These are phyloP conservation scores for Coturnix japonica DNA, from an alignment of 2,113 vertebrate species.

Conservation along the genomic window DNA sequence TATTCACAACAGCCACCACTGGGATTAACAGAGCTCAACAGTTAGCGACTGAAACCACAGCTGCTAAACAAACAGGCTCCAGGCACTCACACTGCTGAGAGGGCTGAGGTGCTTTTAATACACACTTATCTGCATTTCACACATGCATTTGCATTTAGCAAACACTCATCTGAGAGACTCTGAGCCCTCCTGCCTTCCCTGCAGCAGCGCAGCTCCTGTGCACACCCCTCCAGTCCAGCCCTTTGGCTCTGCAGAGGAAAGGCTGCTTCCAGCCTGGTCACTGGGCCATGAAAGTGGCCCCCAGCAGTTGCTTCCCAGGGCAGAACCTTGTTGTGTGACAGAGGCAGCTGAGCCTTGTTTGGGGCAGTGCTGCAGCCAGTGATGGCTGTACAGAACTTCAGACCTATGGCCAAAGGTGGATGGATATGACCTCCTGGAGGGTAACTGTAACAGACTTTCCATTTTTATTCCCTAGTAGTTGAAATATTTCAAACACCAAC, in stretches of 20 bases:
- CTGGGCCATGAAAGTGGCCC: background rate
- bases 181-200: background rate
- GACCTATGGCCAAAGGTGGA: conserved; percentile 4
- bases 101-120: background rate
- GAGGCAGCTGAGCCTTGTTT: background rate
- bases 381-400: background rate
- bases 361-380: background rate
- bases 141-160: background rate
- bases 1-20: background rate
- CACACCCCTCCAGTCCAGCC: background rate
- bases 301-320: accelerated
- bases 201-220: background rate
- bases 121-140: background rate
- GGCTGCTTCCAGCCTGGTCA: background rate
- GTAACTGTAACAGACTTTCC: background rate
- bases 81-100: background rate
- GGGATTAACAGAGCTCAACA: background rate
- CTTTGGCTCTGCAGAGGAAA: background rate
- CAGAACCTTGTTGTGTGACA: accelerated
- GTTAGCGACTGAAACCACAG: background rate
- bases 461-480: conserved; percentile 6
- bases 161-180: background rate
- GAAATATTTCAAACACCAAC: conserved; percentile 53
- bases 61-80: background rate
- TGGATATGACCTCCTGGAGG: background rate